Percentiles rank a stretch among this genome's conserved stretches.
Conservation (phyloP, 2,797 vertebrate species). For the Artibeus jamaicensis region DNA sequence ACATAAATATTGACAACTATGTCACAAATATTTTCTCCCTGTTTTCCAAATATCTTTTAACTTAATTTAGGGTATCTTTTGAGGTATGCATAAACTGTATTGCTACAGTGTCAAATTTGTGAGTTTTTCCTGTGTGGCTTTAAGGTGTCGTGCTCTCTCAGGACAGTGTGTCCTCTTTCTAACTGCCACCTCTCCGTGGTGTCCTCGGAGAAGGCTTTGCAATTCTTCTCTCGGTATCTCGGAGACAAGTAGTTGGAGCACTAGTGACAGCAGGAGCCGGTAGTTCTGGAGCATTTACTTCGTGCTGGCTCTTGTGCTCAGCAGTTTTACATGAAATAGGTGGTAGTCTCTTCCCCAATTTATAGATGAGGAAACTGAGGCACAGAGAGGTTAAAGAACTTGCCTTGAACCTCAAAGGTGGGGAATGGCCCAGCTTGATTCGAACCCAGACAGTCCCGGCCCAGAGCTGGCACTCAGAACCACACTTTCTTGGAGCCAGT, state of each 20-base stretch:
- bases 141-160: background rate
- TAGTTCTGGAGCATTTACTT: background rate
- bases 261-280: background rate
- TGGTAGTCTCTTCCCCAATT: background rate
- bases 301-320: background rate
- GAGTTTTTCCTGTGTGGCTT: background rate
- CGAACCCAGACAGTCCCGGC: background rate
- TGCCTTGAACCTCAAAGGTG: background rate
- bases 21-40: background rate
- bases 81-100: background rate
- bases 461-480: background rate
- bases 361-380: background rate
- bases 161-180: background rate
- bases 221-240: background rate
- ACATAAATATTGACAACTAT: background rate
- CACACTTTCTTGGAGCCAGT: background rate
- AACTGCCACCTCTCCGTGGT: background rate
- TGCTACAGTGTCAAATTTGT: background rate
- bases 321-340: background rate
- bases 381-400: background rate
- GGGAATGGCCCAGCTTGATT: background rate
- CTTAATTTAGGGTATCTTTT: background rate
- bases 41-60: background rate
- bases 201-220: background rate
- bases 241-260: background rate